Evolutionary conservation across 2,113 vertebrate species (phyloP).

Genomic region (Siniperca chuatsi): DNA sequence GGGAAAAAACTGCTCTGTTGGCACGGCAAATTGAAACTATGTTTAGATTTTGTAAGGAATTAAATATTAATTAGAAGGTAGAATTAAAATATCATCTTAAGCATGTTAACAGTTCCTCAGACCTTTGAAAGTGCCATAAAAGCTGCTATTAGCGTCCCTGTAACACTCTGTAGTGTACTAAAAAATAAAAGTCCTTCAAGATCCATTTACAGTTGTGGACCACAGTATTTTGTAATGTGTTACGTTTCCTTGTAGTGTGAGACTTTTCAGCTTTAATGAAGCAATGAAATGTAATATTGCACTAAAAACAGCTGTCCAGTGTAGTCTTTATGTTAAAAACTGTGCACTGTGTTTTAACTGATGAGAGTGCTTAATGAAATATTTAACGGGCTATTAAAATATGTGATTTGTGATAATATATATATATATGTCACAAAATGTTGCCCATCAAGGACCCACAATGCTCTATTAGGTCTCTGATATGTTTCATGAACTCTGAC

Average conservation of each 20-base stretch:
- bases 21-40: not conserved
- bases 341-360: slow-evolving; percentile 15
- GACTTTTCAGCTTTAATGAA: slow-evolving; percentile 17
- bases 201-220: slow-evolving; percentile 1
- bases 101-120: slow-evolving; percentile 25
- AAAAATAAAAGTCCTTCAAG: not conserved
- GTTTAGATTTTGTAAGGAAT: slow-evolving; percentile 15
- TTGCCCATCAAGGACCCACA: slow-evolving; percentile 6
- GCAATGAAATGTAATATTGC: slow-evolving; percentile 3
- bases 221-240: not conserved
- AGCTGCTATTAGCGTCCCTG: slow-evolving; percentile 29
- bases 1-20: not conserved
- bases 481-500: slow-evolving; percentile 52
- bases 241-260: not conserved
- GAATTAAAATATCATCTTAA: slow-evolving; percentile 13
- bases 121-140: slow-evolving; percentile 34
- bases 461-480: slow-evolving; percentile 33
- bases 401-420: slow-evolving; percentile 45
- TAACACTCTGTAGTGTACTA: slow-evolving; percentile 17
- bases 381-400: slow-evolving; percentile 71
- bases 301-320: not conserved
- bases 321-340: slow-evolving; percentile 6
- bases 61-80: slow-evolving; percentile 14
- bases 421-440: slow-evolving; percentile 22
- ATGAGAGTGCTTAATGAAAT: slow-evolving; percentile 56